phyloP scores from a whole-genome alignment of 2,113 vertebrate species.

The Tricholaema leucomelas region DNA sequence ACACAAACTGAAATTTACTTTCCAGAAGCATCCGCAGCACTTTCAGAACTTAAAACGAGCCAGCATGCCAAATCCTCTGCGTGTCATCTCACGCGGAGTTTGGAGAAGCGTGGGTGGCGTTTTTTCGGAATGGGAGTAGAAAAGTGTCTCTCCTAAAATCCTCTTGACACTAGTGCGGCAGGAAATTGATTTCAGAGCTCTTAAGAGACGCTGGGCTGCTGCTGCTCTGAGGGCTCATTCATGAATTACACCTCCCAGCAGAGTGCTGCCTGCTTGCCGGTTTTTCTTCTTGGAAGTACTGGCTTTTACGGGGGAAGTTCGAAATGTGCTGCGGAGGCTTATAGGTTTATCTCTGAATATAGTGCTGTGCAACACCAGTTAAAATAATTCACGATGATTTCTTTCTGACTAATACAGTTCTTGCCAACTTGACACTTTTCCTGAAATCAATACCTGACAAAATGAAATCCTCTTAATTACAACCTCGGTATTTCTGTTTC shows the following conservation, averaged over 20 bases:
- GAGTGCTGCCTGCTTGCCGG: not conserved
- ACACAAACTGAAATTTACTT: not conserved
- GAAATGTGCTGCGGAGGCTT: not conserved
- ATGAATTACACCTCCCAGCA: not conserved
- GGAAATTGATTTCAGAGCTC: not conserved
- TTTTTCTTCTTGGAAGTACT: not conserved
- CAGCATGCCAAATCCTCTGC: too few species aligned
- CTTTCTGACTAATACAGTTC: not conserved
- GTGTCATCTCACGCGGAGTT: not conserved
- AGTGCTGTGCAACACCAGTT: not conserved
- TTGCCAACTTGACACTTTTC: not conserved
- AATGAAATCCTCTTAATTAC: not conserved
- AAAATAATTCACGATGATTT: not conserved
- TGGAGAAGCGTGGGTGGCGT: not conserved
- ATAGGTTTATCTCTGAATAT: accelerated
- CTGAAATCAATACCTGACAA: not conserved
- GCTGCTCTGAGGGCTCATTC: not conserved
- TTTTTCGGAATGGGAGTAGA: not conserved
- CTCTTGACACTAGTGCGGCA: not conserved
- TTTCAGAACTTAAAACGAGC: not conserved
- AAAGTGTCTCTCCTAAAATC: not conserved
- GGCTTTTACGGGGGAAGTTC: not conserved
- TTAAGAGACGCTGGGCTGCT: not conserved
- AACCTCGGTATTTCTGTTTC: not conserved
- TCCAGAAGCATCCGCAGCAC: not conserved